phyloP scores from a whole-genome alignment of 1,140 invertebrate genomes.

The Drosophila ohnishii region DNA sequence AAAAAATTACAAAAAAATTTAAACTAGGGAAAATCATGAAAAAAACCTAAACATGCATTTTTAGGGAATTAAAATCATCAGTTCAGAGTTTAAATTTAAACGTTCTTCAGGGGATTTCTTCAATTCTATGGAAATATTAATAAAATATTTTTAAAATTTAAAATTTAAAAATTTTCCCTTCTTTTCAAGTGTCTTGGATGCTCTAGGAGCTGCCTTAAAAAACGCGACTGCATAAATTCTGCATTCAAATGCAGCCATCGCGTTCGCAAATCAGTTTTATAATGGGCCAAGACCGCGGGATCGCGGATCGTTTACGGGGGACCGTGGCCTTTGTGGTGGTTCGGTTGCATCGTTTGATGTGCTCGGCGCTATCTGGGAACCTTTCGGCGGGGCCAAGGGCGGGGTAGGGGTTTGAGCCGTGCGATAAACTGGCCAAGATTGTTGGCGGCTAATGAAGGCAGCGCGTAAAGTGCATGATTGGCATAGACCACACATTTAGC shows the following conservation, averaged over 20 bases:
- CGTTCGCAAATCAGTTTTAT: conserved; percentile 74
- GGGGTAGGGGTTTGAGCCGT: not conserved
- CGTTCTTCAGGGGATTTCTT: no score
- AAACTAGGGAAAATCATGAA: not conserved
- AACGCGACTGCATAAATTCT: conserved; percentile 58
- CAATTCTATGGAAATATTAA: no score
- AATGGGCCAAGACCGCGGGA: conserved; percentile 40
- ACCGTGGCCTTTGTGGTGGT: conserved; percentile 4
- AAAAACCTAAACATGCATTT: no score
- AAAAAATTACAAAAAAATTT: not conserved
- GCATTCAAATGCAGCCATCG: conserved; percentile 45
- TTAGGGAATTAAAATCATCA: no score
- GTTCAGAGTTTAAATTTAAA: no score
- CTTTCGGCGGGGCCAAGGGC: conserved; percentile 10
- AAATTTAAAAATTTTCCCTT: not conserved
- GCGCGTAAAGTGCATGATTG: conserved; percentile 80
- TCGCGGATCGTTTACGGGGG: not conserved
- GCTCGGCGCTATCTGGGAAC: conserved; percentile 38
- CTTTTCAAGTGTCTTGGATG: conserved; percentile 12
- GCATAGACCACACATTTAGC: conserved; percentile 76
- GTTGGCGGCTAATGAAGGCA: conserved; percentile 66
- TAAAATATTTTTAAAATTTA: no score
- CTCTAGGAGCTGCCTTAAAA: conserved; percentile 23
- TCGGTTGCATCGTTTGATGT: conserved; percentile 41
- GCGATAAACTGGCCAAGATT: conserved; percentile 61